Base-by-base conservation (phyloP, 37 sponge, comb jelly and placozoan genomes). In the Tethya wilhelma region DNA sequence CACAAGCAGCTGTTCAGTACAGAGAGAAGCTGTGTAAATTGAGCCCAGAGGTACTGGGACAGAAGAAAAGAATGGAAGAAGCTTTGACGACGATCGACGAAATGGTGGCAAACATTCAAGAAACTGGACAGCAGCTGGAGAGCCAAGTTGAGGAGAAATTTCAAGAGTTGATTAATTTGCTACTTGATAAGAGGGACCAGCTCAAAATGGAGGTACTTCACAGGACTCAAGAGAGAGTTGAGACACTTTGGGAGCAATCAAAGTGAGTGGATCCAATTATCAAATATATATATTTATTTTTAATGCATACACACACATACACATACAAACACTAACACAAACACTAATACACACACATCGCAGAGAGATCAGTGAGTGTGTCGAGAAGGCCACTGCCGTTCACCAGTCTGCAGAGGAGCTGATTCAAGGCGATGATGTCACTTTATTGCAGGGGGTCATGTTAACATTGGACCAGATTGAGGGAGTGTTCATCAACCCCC, bases 401-500 rank as follows among this genome's bases (percentile, higher is more conserved):
- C 28, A 69, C 33, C 1, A 23, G n/a, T 40, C 23, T 9, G 26
- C 62, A 29, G 68, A 56, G 23, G 31, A 37, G 6, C 77, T 84
- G 28, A 28, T 84, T 3, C 20, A 28, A 19, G 42, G 41, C n/a
- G 53, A 69, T 71, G 79, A 85, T 23, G 25, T 41, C 26, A 32
- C 42, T 31, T 8, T 77, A 1, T 38, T 85, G 17, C 63, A 56
- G 23, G 72, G 64, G 17, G 22, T 30, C 63, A 29, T 2, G 2
- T 37, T 77, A 19, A 58, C 73, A n/a, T 12, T 59, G 32, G 72
- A 60, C 1, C 58, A 70, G 45, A 78, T 85, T 33, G 71, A 78
- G 45, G 71, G 62, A 4, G 46, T 78, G 23, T 85, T 78, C 44
- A 59, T 53, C 7, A 85, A 85, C 38, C 86, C 78, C 1, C 79